phyloP scores from a whole-genome alignment of 2,888 invertebrate genomes.

The Dicyrtoma fusca region DNA sequence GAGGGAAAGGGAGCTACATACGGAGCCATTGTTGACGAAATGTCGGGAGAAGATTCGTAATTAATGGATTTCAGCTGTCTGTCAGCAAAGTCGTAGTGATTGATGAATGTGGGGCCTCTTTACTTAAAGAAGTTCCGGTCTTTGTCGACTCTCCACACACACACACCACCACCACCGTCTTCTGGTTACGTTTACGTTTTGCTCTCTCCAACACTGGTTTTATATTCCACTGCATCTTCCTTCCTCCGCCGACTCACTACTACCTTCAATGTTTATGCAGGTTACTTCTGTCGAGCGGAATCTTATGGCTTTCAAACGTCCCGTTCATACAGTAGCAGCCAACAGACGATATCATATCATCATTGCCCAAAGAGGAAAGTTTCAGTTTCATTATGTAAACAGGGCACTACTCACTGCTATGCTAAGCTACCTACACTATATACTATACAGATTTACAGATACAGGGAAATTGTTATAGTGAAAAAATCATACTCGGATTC shows the following conservation, averaged over 20 bases:
- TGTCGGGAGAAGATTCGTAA: constrained; percentile 57
- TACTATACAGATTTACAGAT: too few species aligned
- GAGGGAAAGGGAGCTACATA: constrained; percentile 15
- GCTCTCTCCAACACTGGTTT: not conserved
- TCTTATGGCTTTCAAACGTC: not conserved
- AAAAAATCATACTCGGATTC: too few species aligned
- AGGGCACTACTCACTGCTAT: too few species aligned
- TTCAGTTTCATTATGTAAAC: too few species aligned
- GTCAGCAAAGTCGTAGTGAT: constrained; percentile 56
- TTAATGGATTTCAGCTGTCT: constrained; percentile 57
- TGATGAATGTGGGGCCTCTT: constrained; percentile 54
- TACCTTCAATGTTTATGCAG: not conserved
- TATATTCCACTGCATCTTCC: not conserved
- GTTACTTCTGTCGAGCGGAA: not conserved
- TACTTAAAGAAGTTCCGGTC: constrained; percentile 55
- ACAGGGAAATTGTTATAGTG: too few species aligned
- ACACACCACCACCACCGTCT: not conserved
- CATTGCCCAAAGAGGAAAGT: too few species aligned
- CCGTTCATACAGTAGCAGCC: not conserved
- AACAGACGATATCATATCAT: too few species aligned
- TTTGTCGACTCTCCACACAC: constrained; percentile 32
- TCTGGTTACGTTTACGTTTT: constrained; percentile 5
- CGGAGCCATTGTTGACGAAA: constrained; percentile 55
- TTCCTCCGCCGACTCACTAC: not conserved
- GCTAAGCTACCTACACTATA: too few species aligned